These are phyloP conservation scores for Danionella cerebrum DNA, from an alignment of 2,113 vertebrate genomes.

Conservation along the genomic window DNA sequence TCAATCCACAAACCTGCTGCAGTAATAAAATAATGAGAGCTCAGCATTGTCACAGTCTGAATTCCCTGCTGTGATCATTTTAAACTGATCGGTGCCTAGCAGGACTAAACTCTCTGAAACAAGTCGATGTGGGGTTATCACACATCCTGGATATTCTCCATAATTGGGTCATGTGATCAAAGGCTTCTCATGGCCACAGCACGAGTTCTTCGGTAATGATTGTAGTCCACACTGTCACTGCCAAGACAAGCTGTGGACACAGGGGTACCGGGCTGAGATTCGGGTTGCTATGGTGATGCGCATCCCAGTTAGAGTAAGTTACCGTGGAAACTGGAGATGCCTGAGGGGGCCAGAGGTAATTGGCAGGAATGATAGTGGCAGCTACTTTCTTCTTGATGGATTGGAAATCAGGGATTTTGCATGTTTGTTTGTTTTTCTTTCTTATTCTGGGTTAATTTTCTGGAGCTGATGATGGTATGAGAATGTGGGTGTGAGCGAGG, in stretches of 20 bases:
- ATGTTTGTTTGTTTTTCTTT: slow-evolving; percentile 1
- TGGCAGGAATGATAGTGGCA: slow-evolving; percentile 2
- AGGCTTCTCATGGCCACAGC: not conserved
- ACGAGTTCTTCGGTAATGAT: not conserved
- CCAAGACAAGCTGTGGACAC: not conserved
- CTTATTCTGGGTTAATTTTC: not conserved
- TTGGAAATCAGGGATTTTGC: not conserved
- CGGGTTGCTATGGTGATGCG: slow-evolving; percentile 19
- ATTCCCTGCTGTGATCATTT: not conserved
- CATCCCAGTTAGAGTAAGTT: slow-evolving; percentile 20
- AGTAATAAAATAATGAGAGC: not conserved
- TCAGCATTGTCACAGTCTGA: not conserved
- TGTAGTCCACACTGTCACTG: not conserved
- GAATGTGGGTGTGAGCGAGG: not conserved
- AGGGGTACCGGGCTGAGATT: not conserved
- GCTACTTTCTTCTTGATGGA: not conserved
- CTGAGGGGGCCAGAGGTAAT: slow-evolving; percentile 16
- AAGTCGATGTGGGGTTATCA: not conserved
- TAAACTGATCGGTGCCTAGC: not conserved
- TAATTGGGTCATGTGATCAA: slow-evolving; percentile 22
- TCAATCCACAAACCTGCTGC: not conserved
- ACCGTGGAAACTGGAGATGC: slow-evolving; percentile 24
- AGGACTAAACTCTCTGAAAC: not conserved
- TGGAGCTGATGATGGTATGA: slow-evolving; percentile 3
- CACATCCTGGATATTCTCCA: slow-evolving; percentile 10